These are phyloP conservation scores for Aphidius gifuensis DNA, from an alignment of 1,140 invertebrate genomes.

Conservation along the genomic window DNA sequence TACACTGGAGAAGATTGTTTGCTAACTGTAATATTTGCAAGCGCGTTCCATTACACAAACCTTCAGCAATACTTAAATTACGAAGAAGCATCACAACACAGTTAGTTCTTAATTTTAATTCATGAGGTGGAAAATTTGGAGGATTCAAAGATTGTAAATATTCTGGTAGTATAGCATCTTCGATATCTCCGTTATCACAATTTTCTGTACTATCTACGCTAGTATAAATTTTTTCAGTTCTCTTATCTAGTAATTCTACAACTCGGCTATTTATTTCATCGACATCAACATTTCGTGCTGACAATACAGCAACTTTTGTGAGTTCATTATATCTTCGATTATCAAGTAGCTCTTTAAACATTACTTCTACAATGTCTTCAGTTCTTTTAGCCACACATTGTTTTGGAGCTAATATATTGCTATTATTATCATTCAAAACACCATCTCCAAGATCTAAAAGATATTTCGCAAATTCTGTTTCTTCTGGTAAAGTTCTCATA, in stretches of 20 bases:
- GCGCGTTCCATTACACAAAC: conserved; percentile 22
- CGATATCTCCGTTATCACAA: conserved; percentile 14
- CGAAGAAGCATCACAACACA: not conserved
- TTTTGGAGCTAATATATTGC: conserved; percentile 13
- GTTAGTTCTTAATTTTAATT: not conserved
- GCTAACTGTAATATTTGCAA: conserved; percentile 21
- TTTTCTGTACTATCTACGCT: conserved; percentile 19
- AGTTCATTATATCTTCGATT: conserved; percentile 6
- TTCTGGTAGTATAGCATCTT: conserved; percentile 22
- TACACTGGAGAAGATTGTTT: conserved; percentile 27
- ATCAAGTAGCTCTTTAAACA: not conserved
- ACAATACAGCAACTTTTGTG: conserved; percentile 22
- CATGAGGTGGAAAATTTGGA: conserved; percentile 14
- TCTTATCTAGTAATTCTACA: conserved; percentile 21
- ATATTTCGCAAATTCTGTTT: conserved; percentile 22
- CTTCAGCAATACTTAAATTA: conserved; percentile 1
- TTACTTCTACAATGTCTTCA: conserved; percentile 10
- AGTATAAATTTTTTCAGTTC: conserved; percentile 16
- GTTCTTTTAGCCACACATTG: not conserved
- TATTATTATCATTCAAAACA: conserved; percentile 14
- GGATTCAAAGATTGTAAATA: conserved; percentile 28
- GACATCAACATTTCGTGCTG: conserved; percentile 26
- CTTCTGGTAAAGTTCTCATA: conserved; percentile 23
- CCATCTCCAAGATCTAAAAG: conserved; percentile 25
- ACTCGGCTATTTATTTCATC: conserved; percentile 31